Percentiles rank a stretch among this genome's conserved stretches.
phyloP scores from a whole-genome alignment of 2,888 invertebrate genomes.

The Epistrophe grossulariae region DNA sequence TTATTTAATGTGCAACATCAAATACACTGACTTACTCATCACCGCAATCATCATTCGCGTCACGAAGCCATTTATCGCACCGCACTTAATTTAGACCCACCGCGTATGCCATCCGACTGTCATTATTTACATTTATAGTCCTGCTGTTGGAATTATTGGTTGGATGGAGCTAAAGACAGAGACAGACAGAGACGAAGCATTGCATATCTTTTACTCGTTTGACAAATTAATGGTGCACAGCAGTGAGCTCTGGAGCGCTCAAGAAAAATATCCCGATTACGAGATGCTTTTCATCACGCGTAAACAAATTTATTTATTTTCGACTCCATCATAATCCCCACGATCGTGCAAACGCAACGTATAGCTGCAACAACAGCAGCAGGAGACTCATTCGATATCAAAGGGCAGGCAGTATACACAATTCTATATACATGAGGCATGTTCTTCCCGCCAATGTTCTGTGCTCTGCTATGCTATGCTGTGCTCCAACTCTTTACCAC shows the following conservation, averaged over 20 bases:
- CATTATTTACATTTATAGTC: slow-evolving; percentile 70
- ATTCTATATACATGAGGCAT: slow-evolving; percentile 37
- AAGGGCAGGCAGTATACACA: slow-evolving; percentile 57
- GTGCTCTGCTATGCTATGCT: not conserved
- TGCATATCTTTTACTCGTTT: slow-evolving; percentile 72
- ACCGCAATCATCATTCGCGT: slow-evolving; percentile 71
- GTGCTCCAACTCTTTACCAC: slow-evolving; percentile 7
- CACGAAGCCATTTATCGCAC: slow-evolving; percentile 74
- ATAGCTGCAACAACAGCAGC: slow-evolving; percentile 39
- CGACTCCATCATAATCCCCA: slow-evolving; percentile 74
- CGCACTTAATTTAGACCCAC: slow-evolving; percentile 75
- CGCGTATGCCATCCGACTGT: slow-evolving; percentile 68
- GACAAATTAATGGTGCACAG: slow-evolving; percentile 75
- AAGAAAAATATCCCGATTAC: slow-evolving; percentile 74
- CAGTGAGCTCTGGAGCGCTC: slow-evolving; percentile 51
- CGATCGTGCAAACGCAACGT: slow-evolving; percentile 36
- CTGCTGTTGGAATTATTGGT: slow-evolving; percentile 21
- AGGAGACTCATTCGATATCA: slow-evolving; percentile 65
- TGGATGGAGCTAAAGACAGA: slow-evolving; percentile 9
- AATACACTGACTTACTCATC: slow-evolving; percentile 66
- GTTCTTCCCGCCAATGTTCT: not conserved
- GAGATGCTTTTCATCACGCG: slow-evolving; percentile 76
- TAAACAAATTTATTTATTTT: slow-evolving; percentile 76
- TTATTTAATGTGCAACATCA: slow-evolving; percentile 48
- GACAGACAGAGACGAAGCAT: slow-evolving; percentile 22